Base-by-base conservation (phyloP, 2,888 invertebrate genomes). In the Melanophora roralis region DNA sequence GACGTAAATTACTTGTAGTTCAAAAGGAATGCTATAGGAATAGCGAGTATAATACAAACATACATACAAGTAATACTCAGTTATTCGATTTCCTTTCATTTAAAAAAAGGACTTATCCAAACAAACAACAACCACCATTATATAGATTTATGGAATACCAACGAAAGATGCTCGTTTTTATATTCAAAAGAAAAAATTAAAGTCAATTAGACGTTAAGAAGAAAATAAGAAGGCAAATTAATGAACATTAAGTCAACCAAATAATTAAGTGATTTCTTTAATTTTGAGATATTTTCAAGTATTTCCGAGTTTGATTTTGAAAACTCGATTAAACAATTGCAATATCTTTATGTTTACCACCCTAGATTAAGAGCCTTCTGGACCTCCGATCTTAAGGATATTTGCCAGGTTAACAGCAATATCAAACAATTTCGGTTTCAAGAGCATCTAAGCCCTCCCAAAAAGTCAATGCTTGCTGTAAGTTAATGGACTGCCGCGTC, bases 21-120 rank as follows among this genome's bases (percentile, higher is more conserved):
- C 65, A n/a, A 74, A 67, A 49, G 49, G 43, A 74, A 60, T 75
- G 65, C 74, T 49, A 51, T 60, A 60, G 40, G 47, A 32, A 67
- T 3, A 59, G 67, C 34, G 34, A 47, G 45, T 64, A 53, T 21
- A 32, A 34, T n/a, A n/a, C n/a, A n/a, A n/a, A n/a, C n/a, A n/a
- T n/a, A n/a, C 23, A 43, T 14, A 47, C 27, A 21, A 2, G 40
- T 19, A 32, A 53, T 62, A 72, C 53, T 21, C 14, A 62, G 71
- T 72, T 72, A 72, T 62, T 62, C n/a, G n/a, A 60, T 62, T 43
- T 53, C 57, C 27, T 60, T 40, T 51, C 32, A 62, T n/a, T n/a
- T n/a, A n/a, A n/a, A n/a, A 62, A n/a, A 49, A 49, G 51, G 53
- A 62, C 53, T 72, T 9, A 16, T 34, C 9, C 16, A 43, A 72